These are phyloP conservation scores for Panagrolaimus sp. DNA, from an alignment of 1,140 invertebrate species.

Conservation along the genomic window DNA sequence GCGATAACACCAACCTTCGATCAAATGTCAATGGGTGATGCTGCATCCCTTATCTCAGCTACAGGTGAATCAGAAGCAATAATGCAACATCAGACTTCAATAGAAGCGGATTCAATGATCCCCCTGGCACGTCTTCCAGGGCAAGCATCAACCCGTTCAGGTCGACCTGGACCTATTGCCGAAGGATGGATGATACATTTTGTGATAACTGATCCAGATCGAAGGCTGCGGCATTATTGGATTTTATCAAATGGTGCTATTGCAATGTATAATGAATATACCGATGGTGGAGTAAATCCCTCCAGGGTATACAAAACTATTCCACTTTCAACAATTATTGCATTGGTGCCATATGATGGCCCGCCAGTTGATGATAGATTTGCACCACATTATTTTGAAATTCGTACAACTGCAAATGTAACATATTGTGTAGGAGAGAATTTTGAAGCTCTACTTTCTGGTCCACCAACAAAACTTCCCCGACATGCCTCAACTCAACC, in stretches of 20 bases:
- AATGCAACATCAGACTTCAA: constrained; percentile 6
- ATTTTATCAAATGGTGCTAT: constrained; percentile 50
- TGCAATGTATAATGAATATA: constrained; percentile 56
- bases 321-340: constrained; percentile 50
- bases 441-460: constrained; percentile 34
- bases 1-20: constrained; percentile 44
- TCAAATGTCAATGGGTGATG: constrained; percentile 40
- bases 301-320: constrained; percentile 52
- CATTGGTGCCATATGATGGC: constrained; percentile 49
- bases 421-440: constrained; percentile 57
- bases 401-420: constrained; percentile 39
- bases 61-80: constrained; percentile 4
- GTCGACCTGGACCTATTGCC: constrained; percentile 39
- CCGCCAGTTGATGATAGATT: constrained; percentile 43
- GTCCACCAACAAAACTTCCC: constrained; percentile 43
- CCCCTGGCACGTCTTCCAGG: constrained; percentile 46
- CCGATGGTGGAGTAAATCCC: constrained; percentile 54
- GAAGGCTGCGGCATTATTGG: constrained; percentile 55
- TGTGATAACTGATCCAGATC: constrained; percentile 40
- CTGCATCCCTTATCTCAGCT: constrained; percentile 3
- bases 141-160: constrained; percentile 42
- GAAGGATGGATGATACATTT: constrained; percentile 58
- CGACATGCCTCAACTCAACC: constrained; percentile 34
- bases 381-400: constrained; percentile 56
- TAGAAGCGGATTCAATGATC: constrained; percentile 37